These are phyloP conservation scores for Serripes groenlandicus DNA, from an alignment of 2,888 invertebrate genomes.

Conservation along the genomic window DNA sequence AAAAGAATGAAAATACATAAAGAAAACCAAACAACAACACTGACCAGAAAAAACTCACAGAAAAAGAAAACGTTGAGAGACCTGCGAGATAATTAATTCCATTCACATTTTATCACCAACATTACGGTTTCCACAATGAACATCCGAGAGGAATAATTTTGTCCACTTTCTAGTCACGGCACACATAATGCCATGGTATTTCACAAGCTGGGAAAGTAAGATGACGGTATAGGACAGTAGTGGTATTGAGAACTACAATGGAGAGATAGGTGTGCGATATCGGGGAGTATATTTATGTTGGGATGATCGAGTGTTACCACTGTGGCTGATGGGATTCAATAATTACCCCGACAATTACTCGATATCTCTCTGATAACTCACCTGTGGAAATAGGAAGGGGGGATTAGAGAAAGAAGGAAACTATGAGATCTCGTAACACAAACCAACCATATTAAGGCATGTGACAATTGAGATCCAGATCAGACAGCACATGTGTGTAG, in stretches of 20 bases:
- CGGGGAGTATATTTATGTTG: neutral
- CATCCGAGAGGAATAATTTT: neutral
- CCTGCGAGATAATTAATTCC: conserved; percentile 2
- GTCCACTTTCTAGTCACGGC: conserved; percentile 21
- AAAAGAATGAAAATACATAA: neutral
- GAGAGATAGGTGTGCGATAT: conserved; percentile 12
- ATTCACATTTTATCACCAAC: conserved; percentile 1
- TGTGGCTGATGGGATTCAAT: neutral
- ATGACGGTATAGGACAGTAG: neutral
- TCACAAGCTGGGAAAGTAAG: neutral
- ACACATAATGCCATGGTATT: neutral
- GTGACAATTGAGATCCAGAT: no score
- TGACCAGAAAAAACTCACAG: neutral
- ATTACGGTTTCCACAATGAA: conserved; percentile 5
- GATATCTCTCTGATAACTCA: neutral
- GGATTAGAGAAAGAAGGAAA: no score
- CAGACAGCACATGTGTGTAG: no score
- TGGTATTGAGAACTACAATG: conserved; percentile 3
- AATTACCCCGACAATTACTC: conserved; percentile 20
- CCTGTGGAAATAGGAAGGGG: neutral
- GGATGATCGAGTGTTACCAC: neutral
- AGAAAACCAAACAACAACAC: neutral
- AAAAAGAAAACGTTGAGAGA: neutral
- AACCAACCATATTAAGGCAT: no score
- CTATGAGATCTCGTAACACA: no score